Percentiles rank a stretch among this genome's conserved stretches.
Conservation (phyloP, 2,888 invertebrate genomes). For the Drosophila parthenogenetica region DNA sequence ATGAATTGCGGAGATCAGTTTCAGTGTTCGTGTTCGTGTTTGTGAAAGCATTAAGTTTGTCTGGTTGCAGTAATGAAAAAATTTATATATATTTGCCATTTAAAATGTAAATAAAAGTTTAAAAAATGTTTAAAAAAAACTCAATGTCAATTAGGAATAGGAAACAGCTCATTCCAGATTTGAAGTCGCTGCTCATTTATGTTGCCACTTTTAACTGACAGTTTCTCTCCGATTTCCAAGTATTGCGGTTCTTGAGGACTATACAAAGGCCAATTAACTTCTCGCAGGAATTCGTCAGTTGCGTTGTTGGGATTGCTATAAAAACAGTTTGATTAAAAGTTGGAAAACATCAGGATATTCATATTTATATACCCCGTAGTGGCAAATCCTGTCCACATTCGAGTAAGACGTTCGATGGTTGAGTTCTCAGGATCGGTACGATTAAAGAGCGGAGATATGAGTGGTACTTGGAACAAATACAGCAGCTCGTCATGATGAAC, state of each 20-base stretch:
- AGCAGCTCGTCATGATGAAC: constrained; percentile 86
- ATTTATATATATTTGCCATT: no score
- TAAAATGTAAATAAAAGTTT: no score
- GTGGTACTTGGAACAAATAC: constrained; percentile 83
- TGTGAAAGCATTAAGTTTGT: no score
- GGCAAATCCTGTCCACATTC: constrained; percentile 85
- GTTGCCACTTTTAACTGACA: constrained; percentile 69
- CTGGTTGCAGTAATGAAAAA: no score
- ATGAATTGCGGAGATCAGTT: no score
- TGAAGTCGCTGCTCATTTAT: constrained; percentile 65
- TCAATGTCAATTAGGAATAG: constrained; percentile 26
- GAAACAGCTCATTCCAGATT: constrained; percentile 72
- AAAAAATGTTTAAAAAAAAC: no score
- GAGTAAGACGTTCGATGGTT: constrained; percentile 84
- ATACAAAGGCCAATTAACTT: constrained; percentile 76
- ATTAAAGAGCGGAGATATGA: constrained; percentile 82
- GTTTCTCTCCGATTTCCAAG: constrained; percentile 78
- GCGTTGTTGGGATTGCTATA: constrained; percentile 81
- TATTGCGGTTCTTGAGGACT: constrained; percentile 61
- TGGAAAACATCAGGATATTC: not conserved
- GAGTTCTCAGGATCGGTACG: constrained; percentile 84
- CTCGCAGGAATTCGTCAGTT: constrained; percentile 71
- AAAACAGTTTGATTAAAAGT: not conserved
- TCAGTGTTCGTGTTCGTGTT: no score
- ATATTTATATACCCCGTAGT: constrained; percentile 64